Conservation (phyloP, 2,113 vertebrate species). For the Ceuthmochares aereus region DNA sequence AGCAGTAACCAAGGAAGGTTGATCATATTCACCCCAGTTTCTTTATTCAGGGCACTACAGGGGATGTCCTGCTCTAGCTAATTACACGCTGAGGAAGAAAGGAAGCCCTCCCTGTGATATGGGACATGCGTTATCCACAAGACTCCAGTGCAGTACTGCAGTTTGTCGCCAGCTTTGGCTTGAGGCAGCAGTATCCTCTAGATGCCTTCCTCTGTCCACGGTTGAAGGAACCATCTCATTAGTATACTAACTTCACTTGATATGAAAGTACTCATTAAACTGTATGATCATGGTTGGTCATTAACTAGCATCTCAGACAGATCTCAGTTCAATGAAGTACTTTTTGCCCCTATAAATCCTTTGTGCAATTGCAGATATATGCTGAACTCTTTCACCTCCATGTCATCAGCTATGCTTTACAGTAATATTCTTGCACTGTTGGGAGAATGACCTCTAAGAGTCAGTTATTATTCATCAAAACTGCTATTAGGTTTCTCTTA, state of each 20-base stretch:
- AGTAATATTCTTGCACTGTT: not conserved
- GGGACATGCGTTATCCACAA: not conserved
- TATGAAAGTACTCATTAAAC: not conserved
- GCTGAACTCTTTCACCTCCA: not conserved
- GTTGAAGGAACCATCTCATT: not conserved
- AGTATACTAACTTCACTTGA: not conserved
- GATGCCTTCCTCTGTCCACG: not conserved
- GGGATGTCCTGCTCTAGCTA: not conserved
- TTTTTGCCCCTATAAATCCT: not conserved
- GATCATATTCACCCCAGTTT: not conserved
- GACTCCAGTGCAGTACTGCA: not conserved
- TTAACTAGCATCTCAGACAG: not conserved
- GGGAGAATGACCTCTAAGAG: not conserved
- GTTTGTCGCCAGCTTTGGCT: not conserved
- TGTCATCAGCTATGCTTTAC: not conserved
- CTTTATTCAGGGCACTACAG: not conserved
- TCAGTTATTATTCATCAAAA: not conserved
- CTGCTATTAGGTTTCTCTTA: not conserved
- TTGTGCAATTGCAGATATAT: not conserved
- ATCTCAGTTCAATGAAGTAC: not conserved
- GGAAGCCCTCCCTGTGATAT: accelerated
- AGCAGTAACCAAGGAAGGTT: not conserved
- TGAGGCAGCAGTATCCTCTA: not conserved
- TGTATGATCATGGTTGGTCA: accelerated
- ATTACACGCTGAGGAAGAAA: not conserved